Base-by-base conservation (phyloP, 2,113 vertebrate species). In the human region DNA sequence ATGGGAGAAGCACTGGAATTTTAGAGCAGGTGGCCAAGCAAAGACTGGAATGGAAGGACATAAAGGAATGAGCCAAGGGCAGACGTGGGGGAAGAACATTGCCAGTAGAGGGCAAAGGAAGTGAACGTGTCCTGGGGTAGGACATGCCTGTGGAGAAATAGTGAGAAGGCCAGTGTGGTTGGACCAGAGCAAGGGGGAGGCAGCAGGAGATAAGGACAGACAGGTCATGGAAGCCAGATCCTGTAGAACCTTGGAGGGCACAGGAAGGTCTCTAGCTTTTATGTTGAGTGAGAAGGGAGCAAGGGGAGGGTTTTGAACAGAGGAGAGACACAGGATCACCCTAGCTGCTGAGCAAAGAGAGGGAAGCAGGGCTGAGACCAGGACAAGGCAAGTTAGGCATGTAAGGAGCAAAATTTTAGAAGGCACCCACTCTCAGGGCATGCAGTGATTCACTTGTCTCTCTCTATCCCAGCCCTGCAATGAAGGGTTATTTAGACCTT, bases 191-290 rank as follows among this genome's bases (percentile, higher is more conserved):
- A 3, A 40, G 5, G 0, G 64, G 20, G 57, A 32, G 8, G 32
- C 80, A 8, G 11, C 2, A 23, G 40, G n/a, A 66, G 3, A 22
- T 0, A 22, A 50, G 4, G 16, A 8, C 38, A 18, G 64, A 25
- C 13, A 57, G 30, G 13, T 5, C 2, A 32, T 1, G 20, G 35
- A 75, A n/a, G 27, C 20, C 32, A 18, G 57, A 14, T 12, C 27
- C 32, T 20, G 7, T 0, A 16, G 45, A 45, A 30, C 8, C 14
- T 6, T 10, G 0, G 0, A 50, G 55, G 27, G 35, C 35, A 64
- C 45, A 40, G 11, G 55, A 45, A 27, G 23, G 59, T 17, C 73
- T 73, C 5, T 23, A 27, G 9, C 50, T 95, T 79, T 38, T 25
- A 12, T 8, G 1, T 48, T 11, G 38, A 75, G 80, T 9, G 10